These are phyloP conservation scores for Salvator merianae DNA, from an alignment of 2,113 vertebrate genomes.

Conservation along the genomic window DNA sequence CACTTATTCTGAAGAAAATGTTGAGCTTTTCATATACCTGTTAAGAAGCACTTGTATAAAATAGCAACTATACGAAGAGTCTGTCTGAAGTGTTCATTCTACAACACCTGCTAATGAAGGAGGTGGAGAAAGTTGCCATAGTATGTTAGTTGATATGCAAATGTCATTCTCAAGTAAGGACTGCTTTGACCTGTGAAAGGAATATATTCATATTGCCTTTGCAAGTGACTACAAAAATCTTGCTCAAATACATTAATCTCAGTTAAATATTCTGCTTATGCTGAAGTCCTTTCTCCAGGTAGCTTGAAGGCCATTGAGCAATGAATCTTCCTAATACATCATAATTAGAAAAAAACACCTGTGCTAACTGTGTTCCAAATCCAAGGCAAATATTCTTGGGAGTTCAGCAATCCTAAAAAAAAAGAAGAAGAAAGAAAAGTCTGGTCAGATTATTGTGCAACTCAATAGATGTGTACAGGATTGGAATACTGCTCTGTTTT, in stretches of 20 bases:
- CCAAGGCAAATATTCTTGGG: constrained; percentile 26
- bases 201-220: constrained; percentile 25
- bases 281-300: constrained; percentile 34
- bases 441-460: constrained; percentile 30
- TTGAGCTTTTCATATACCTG: not conserved
- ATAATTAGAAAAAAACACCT: constrained; percentile 71
- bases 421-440: not conserved
- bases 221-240: constrained; percentile 30
- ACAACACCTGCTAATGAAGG: constrained; percentile 47
- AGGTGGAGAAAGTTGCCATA: constrained; percentile 40
- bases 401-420: constrained; percentile 38
- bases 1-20: constrained; percentile 3
- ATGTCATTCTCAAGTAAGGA: constrained; percentile 30
- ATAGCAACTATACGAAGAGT: not conserved
- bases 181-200: constrained; percentile 42
- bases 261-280: constrained; percentile 39
- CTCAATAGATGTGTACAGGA: accelerated
- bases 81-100: constrained; percentile 42
- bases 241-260: constrained; percentile 34
- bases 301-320: constrained; percentile 69
- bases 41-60: constrained; percentile 20
- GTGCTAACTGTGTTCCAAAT: constrained; percentile 39
- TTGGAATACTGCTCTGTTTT: not conserved
- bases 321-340: constrained; percentile 59
- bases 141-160: constrained; percentile 37